Evolutionary conservation across 2,888 invertebrate species (phyloP), one percentile per base, ranked within the genome.

Genomic region (Oxystoma pomonae): DNA sequence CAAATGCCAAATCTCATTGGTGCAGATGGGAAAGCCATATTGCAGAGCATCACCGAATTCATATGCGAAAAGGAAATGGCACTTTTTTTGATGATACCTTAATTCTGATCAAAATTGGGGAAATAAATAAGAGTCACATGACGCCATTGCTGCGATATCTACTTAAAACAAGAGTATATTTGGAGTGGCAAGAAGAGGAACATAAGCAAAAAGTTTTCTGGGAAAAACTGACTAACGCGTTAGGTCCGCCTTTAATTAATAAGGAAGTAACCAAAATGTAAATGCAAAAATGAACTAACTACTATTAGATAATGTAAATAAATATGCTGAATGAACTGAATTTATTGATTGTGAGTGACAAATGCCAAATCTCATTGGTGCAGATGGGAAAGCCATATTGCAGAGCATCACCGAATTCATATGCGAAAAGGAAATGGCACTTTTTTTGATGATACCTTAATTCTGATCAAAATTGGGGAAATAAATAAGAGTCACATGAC

Each of bases 1-100:
- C 70, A 82, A 84, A 89, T 75, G 85, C 88, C 0, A 84, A 85
- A 70, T 88, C 89, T 20, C 87, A 89, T 63, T 91, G 90, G 90
- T 88, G 88, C 73, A 81, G 86, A 51, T 86, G 88, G 85, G 90
- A 90, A 73, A 86, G 88, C 12, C 86, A 87, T 70, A 80, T 89
- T 19, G 88, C 88, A 0, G 87, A 89, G 69, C 84, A 87, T 72
- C 86, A 87, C 68, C 81, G 87, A 61, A 77, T 87, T 62, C 85
- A 87, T 67, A 79, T 85, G 20, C 84, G 86, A 70, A 84, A 86
- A 64, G 73, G 74, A 52, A 65, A 74, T 51, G 78, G 79, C 1
- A 83, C 84, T 1, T 83, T 81, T 0, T 76, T 80, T 0, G 83
- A 85, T 63, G 86, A 86, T 69, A 83, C 85, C 1, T 74, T 89